These are phyloP conservation scores for Patella pellucida DNA, from an alignment of 2,888 invertebrate genomes.

Conservation along the genomic window DNA sequence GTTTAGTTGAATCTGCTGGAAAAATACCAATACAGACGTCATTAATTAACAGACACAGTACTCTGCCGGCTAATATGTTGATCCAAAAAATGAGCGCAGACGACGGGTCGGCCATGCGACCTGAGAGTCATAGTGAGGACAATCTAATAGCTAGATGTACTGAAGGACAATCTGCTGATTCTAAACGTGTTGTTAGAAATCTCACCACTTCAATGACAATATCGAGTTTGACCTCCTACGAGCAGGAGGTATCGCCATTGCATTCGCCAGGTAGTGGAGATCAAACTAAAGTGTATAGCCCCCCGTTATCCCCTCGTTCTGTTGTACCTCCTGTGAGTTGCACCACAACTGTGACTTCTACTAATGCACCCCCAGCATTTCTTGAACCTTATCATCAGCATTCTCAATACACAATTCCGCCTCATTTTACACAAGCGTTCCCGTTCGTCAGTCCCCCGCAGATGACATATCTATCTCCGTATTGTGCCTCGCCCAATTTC, in stretches of 20 bases:
- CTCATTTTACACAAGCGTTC: slow-evolving; percentile 11
- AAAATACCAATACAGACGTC: slow-evolving; percentile 78
- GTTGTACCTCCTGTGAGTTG: slow-evolving; percentile 26
- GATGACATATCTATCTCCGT: slow-evolving; percentile 49
- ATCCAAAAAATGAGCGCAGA: slow-evolving; percentile 15
- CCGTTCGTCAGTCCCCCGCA: slow-evolving; percentile 33
- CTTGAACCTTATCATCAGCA: slow-evolving; percentile 24
- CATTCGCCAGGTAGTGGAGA: slow-evolving; percentile 35
- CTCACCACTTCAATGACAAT: slow-evolving; percentile 55
- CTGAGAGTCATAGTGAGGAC: slow-evolving; percentile 41
- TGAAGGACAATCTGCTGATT: slow-evolving; percentile 24
- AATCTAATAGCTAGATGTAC: slow-evolving; percentile 28
- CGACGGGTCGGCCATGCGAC: slow-evolving; percentile 20
- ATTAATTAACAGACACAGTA: slow-evolving; percentile 55
- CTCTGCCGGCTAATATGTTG: slow-evolving; percentile 53
- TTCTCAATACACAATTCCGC: slow-evolving; percentile 22
- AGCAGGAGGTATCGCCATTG: slow-evolving; percentile 48
- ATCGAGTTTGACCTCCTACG: slow-evolving; percentile 60
- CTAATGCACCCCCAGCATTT: background rate
- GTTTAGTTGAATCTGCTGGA: slow-evolving; percentile 92
- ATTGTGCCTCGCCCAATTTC: slow-evolving; percentile 46
- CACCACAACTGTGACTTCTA: slow-evolving; percentile 15
- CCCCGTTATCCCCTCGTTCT: slow-evolving; percentile 73
- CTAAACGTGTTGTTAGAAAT: slow-evolving; percentile 38
- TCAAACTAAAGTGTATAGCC: slow-evolving; percentile 68